Base-by-base conservation (phyloP, 2,888 invertebrate genomes). In the Conops quadrifasciatus region DNA sequence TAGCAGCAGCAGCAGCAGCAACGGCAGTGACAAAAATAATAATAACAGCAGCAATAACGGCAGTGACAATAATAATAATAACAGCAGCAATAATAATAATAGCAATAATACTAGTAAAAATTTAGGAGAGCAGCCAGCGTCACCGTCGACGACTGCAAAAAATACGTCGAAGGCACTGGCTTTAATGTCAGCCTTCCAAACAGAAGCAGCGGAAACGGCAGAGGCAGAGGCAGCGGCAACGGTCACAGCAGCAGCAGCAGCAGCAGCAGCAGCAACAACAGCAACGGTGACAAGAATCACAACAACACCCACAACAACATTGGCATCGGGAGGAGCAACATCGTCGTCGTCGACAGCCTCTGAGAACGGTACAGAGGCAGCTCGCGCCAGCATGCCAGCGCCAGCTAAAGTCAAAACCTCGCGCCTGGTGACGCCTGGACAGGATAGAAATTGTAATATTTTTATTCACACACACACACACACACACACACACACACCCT, bases 371-470 rank as follows among this genome's bases (percentile, higher is more conserved):
- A 75, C 74, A 74, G 78, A 73, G 69, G 75, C 72, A 64, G 71
- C 68, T 62, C 70, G 72, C 71, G 67, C 60, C 67, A 76, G 77
- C 79, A 80, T 82, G 71, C 87, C 88, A 58, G 79, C 83, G 75
- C 81, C 86, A 67, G 84, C 87, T 75, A 84, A 87, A 79, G 82
- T 85, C 53, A 87, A 88, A 80, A 85, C 87, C 75, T 83, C 85
- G 72, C 80, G 85, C 75, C 90, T 91, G 62, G 91, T 92, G 49
- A 77, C 78, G 77, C 83, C 83, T 80, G 83, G 83, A 77, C 83
- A 82, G 80, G 83, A 83, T 75, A 83, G 82, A 73, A 80, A 82
- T 77, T 78, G 83, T 83, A 83, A 80, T 71, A 63, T 47, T n/a
- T 28, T 45, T n/a, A 28, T 53, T 16, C 30, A 53, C 9, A 64